Evolutionary conservation across 92 coral and sea anemone genomes (phyloP), one percentile per base, ranked within the genome.

Genomic region (Porites divaricata): DNA sequence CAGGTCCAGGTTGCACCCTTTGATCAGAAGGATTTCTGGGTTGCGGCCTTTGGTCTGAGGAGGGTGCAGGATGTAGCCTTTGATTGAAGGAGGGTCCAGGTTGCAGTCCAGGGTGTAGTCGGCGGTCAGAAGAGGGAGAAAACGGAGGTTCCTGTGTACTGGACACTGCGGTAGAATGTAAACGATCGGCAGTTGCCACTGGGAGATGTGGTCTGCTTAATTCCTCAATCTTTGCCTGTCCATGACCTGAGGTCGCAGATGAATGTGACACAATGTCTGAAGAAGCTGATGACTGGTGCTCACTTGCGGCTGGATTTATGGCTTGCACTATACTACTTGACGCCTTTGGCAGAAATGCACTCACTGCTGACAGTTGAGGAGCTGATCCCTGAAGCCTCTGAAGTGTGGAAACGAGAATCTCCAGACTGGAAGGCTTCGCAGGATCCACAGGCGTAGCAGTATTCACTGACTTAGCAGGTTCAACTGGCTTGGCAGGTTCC

Each of bases 371-470:
- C 26, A 82, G 24, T 24, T 62, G 65, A 19, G 86, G 62, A 15
- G 79, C 86, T 61, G 63, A 52, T 17, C 72, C 76, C 62, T 82
- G 86, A 62, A 82, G 78, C 63, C 70, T 82, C 52, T 82, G 78
- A 35, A 82, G 86, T 3, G 86, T 82, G 51, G 86, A 82, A 1
- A 82, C 86, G 63, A 82, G 24, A 77, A 82, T 49, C 63, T 82
- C 78, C 5, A 82, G 12, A 51, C 86, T 82, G 17, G 86, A 82
- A 6, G 86, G 79, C 63, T 82, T 82, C 9, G 79, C 6, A 1
- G 78, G 21, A 20, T 72, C 86, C 70, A 59, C 63, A 22, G 79
- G 21, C 61, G 67, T 22, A 22, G 53, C 63, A 63, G 64, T 22
- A 49, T 72, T 79, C n/a, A 57, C 63, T 5, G 86, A 72, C 17